Conservation (phyloP, 2,797 vertebrate genomes). For the Hippocampus kuda region DNA sequence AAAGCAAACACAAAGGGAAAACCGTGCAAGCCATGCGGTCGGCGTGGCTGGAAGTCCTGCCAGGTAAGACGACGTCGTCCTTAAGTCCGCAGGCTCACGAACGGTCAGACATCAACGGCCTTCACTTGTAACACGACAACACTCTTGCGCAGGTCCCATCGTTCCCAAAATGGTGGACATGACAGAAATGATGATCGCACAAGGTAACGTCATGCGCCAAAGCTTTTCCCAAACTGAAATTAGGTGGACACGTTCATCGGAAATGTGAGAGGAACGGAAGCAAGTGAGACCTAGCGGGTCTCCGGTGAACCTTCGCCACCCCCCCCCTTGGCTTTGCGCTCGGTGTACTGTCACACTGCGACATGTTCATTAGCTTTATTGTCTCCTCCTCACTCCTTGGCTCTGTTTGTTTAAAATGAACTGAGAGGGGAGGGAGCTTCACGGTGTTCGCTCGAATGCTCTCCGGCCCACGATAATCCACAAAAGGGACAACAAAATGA, state of each 20-base stretch:
- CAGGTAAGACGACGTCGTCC: conserved; percentile 44
- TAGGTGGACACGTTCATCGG: background rate
- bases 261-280: background rate
- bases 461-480: conserved; percentile 36
- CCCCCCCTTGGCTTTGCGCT: conserved; percentile 36
- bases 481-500: conserved; percentile 35
- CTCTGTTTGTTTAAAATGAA: conserved; percentile 17
- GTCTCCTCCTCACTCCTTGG: conserved; percentile 21
- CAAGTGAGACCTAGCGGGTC: background rate
- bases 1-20: conserved; percentile 45
- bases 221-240: background rate
- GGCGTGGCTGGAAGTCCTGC: conserved; percentile 65
- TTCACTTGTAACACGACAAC: background rate
- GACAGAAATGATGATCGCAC: conserved; percentile 19
- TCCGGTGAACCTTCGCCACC: conserved; percentile 47
- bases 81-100: background rate
- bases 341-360: conserved; percentile 39
- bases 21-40: conserved; percentile 50
- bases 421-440: background rate
- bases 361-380: conserved; percentile 62
- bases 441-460: conserved; percentile 26
- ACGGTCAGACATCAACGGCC: background rate
- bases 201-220: conserved; percentile 36
- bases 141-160: conserved; percentile 33
- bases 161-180: conserved; percentile 29